Evolutionary conservation across 2,113 vertebrate species (phyloP).

Genomic region (Poeciliopsis prolifica): DNA sequence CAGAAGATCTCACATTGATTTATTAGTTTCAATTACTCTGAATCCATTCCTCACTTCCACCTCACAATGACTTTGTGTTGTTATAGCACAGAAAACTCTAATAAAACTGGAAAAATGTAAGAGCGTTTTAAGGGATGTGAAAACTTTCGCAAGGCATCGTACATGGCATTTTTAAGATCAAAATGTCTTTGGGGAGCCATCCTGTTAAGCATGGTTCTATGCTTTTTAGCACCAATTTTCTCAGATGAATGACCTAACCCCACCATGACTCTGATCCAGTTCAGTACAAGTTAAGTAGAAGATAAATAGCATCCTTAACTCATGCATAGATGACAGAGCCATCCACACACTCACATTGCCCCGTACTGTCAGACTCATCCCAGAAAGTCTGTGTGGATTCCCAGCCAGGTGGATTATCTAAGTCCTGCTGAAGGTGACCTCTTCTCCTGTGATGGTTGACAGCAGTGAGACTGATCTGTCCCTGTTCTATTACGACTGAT

Average conservation of each 20-base stretch:
- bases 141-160: too few species aligned
- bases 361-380: not conserved
- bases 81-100: too few species aligned
- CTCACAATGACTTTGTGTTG: not conserved
- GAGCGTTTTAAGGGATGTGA: not conserved
- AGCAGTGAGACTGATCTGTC: constrained; percentile 61
- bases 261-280: constrained; percentile 21
- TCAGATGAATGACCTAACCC: constrained; percentile 48
- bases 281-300: constrained; percentile 19
- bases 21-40: not conserved
- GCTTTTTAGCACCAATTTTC: constrained; percentile 32
- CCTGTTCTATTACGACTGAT: constrained; percentile 72
- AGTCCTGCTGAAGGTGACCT: constrained; percentile 66
- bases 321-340: constrained; percentile 6
- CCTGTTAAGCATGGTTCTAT: constrained; percentile 12
- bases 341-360: not conserved
- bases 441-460: constrained; percentile 58
- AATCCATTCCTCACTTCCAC: not conserved
- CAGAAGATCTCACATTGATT: not conserved
- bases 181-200: constrained; percentile 9
- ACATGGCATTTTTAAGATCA: too few species aligned
- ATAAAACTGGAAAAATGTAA: not conserved
- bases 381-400: constrained; percentile 21
- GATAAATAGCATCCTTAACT: constrained; percentile 27
- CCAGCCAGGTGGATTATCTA: constrained; percentile 29